These are phyloP conservation scores for Drosophila littoralis DNA, from an alignment of 1,140 invertebrate species.

Conservation along the genomic window DNA sequence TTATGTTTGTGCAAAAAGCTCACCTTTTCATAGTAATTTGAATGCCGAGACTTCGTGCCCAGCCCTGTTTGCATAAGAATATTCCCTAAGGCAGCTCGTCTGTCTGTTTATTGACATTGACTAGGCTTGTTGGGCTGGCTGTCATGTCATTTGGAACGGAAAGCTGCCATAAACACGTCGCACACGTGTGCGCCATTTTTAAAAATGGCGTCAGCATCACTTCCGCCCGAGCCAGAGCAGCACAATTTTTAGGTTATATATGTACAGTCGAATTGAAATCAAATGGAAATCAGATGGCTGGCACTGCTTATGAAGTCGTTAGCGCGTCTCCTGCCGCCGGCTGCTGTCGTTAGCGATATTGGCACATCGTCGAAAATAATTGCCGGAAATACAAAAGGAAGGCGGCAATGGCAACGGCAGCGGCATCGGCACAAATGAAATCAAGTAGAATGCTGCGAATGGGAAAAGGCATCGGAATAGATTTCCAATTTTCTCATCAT, in stretches of 20 bases:
- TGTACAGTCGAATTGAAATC: conserved; percentile 73
- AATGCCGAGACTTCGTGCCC: not conserved
- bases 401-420: conserved; percentile 17
- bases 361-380: conserved; percentile 80
- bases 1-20: not conserved
- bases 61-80: not conserved
- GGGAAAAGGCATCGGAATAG: conserved; percentile 55
- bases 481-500: conserved; percentile 73
- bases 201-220: conserved; percentile 69
- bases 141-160: conserved; percentile 54
- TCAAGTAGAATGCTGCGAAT: conserved; percentile 50
- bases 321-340: conserved; percentile 17
- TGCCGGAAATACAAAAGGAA: conserved; percentile 81
- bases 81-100: conserved; percentile 1
- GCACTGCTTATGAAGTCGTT: conserved; percentile 76
- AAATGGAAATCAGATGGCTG: conserved; percentile 44
- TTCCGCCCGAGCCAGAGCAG: conserved; percentile 50
- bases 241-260: conserved; percentile 22
- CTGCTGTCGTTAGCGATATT: conserved; percentile 57
- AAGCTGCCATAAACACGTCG: conserved; percentile 72
- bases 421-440: conserved; percentile 52
- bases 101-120: conserved; percentile 59
- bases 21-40: not conserved
- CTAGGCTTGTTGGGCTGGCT: conserved; percentile 36
- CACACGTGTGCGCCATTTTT: conserved; percentile 77